Base-by-base conservation (phyloP, 2,113 vertebrate genomes). In the Paraplagusia blochii region DNA sequence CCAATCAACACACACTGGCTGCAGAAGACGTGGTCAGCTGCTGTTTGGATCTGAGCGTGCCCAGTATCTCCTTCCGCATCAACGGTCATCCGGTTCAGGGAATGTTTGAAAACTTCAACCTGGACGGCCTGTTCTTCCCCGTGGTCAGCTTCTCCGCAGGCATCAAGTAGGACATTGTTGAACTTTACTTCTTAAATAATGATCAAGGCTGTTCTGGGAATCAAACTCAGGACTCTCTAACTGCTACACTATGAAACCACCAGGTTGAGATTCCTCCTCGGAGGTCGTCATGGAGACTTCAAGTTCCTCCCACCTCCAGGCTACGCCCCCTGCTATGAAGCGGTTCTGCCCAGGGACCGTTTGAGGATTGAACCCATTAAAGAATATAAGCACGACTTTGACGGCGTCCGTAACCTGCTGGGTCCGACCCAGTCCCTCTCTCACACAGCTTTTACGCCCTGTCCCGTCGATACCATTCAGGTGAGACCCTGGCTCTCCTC, bases 31-130 rank as follows among this genome's bases (percentile, higher is more conserved):
- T 96, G 13, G 85, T 97, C 66, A 96, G 95, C 88, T 96, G 94
- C 80, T 96, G 95, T 71, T 80, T 96, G 74, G 95, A 96, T 71
- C 87, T 96, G 53, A 93, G 91, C 0, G 93, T 96, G 10, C 95
- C 95, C 0, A 95, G 93, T 36, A 95, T 95, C 79, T 97, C 95
- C 52, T 95, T 97, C 69, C 93, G 95, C 4, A 92, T 96, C 77
- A 97, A 96, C 7, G 95, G 95, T 8, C 92, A 93, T 66, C 94
- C 95, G 0, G 94, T 96, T 50, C 95, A 95, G 78, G 95, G 95
- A 1, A 94, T 96, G 91, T 95, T 96, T 44, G 95, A 97, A 72
- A 90, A 93, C 81, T 97, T 95, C 86, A 97, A 97, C 73, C 64
- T 95, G 29, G 91, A 96, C 0, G 93, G 94, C 2, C 91, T 97